Base-by-base conservation (phyloP, 2,888 invertebrate species). In the Mythimna pallens region DNA sequence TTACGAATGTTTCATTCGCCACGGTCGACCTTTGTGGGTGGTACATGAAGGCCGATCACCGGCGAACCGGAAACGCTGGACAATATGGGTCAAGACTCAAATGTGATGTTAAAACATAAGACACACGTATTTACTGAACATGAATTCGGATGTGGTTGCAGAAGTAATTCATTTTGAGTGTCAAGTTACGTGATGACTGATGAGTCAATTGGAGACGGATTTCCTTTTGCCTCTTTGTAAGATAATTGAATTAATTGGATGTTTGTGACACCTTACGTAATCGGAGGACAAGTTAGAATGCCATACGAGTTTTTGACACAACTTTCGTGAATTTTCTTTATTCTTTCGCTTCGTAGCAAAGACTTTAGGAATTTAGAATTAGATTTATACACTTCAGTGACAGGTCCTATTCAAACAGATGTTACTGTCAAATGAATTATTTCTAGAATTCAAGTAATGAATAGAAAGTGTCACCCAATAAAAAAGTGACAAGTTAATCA, bases 31-130 rank as follows among this genome's bases (percentile, higher is more conserved):
- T 92, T 91, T 90, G 73, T 71, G 83, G 77, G 82, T 83, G 87
- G 85, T 85, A 82, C 84, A 83, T 88, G 89, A 91, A 92, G 92
- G 91, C 76, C 89, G 77, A 78, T 47, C 73, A 75, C 80, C 71
- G 85, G 87, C 88, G 85, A 90, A 90, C 89, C 89, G 92, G 91
- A 93, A 91, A 88, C 73, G 66, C 59, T 81, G 70, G 77, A 86
- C 81, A 77, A 88, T 89, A 90, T 89, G 81, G 92, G 90, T 92
- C 91, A 92, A 92, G 54, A 55, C 12, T 30, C 22, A 34, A 54
- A 88, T 88, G 85, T 86, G 73, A 80, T 81, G 70, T 81, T 81
- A 69, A 78, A 78, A 81, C 75, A 74, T 57, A 73, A 70, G 73
- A 81, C 73, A 81, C 73, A 52, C 58, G 40, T 75, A 71, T 57